These are phyloP conservation scores for Drosophila insularis DNA, from an alignment of 1,140 invertebrate species.

Conservation along the genomic window DNA sequence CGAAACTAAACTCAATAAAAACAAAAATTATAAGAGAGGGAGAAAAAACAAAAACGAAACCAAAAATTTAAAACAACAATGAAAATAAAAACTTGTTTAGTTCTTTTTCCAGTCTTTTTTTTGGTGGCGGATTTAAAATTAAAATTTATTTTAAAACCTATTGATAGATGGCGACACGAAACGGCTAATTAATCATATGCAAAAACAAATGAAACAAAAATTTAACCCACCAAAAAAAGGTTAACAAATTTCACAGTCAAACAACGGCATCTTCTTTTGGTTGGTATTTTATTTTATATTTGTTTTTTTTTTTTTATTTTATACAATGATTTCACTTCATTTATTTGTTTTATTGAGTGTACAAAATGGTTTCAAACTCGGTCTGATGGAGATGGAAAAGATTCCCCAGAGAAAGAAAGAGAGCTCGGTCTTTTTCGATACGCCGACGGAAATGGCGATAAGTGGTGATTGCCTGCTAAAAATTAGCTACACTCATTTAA, in stretches of 20 bases:
- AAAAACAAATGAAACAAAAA: constrained; percentile 25
- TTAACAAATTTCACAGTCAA: constrained; percentile 7
- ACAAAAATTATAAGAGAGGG: constrained; percentile 24
- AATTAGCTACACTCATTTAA: not conserved
- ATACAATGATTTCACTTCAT: constrained; percentile 53
- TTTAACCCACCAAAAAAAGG: constrained; percentile 25
- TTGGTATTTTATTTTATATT: constrained; percentile 8
- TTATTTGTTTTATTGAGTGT: constrained; percentile 41
- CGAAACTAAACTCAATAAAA: constrained; percentile 44
- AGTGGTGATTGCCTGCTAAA: not conserved
- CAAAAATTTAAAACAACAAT: not conserved
- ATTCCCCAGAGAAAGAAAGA: constrained; percentile 32
- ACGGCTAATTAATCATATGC: constrained; percentile 75
- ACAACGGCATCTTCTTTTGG: constrained; percentile 22
- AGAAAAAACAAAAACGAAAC: constrained; percentile 5
- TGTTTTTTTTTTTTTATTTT: constrained; percentile 38
- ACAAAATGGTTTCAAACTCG: constrained; percentile 12
- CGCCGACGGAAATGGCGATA: not conserved
- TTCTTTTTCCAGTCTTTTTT: constrained; percentile 43
- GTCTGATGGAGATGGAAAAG: not conserved
- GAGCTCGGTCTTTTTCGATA: not conserved
- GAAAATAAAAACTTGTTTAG: constrained; percentile 34
- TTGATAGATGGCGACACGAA: constrained; percentile 71
- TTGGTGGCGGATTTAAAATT: constrained; percentile 59
- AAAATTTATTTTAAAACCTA: constrained; percentile 52